Evolutionary conservation across 2,888 invertebrate species (phyloP), one percentile per base, ranked within the genome.

Genomic region (Carabus problematicus): DNA sequence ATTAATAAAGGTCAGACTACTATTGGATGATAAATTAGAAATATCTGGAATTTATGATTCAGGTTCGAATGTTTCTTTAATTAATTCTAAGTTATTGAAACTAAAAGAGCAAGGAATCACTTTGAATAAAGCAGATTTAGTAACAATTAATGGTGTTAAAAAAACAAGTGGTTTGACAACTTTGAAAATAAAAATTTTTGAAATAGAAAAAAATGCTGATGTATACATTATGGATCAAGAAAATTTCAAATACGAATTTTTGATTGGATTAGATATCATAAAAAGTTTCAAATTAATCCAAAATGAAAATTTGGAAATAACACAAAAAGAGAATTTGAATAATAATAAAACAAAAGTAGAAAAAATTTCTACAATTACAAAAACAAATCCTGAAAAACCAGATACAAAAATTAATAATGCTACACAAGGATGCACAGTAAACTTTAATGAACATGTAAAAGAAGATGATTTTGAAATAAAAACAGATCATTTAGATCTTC

Each of bases 1-100:
- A 70, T 71, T 76, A 71, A 75, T 75, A 8, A 72, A 72, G 70
- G 66, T 74, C n/a, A 74, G 73, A 62, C 61, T 74, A 72, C 1
- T 59, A 73, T 61, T 73, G 64, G 70, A 74, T 62, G 62, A 72
- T 42, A 72, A 39, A n/a, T 39, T 74, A 55, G 63, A 74, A 70
- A 52, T 70, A 42, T 64, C 14, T 41, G 75, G 72, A 54, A 70
- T 74, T 18, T 75, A 76, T 72, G 75, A 75, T 58, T 72, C 75
- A 12, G 75, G 74, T 8, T 75, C 67, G 42, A 67, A 76, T 72
- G 72, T 76, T 1, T 74, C 74, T n/a, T 71, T 75, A 60, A 76
- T 76, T 39, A 77, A 75, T 73, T 72, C 74, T 69, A 61, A 55
- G 58, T 18, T 74, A 71, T 63, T 72, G 52, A 63, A 67, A 67